Evolutionary conservation across 2,113 vertebrate species (phyloP), one percentile per base, ranked within the genome.

Genomic region (Macroglossus sobrinus): DNA sequence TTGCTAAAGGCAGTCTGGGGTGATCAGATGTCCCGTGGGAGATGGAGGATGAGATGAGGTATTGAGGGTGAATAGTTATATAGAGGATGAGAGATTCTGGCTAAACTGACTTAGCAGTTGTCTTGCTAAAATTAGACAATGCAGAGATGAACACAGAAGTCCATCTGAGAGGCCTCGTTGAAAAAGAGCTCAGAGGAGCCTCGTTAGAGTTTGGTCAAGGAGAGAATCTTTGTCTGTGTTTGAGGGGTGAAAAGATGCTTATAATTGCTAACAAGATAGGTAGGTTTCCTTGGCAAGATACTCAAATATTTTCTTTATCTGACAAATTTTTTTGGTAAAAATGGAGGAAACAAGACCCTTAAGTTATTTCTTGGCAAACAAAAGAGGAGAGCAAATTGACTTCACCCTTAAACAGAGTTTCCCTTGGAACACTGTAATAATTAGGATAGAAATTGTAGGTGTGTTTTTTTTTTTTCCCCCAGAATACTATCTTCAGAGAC

Each of bases 371-470:
- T 50, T 79, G 66, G 45, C 4, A 91, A 74, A 78, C 22, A 35
- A 97, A 95, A 38, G 30, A 93, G 35, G 38, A 92, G 43, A 7
- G 55, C 26, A 90, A 91, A 38, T 59, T 50, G 59, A 78, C 53
- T 93, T 95, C 35, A 35, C 14, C 10, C 7, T 84, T 66, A 78
- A 63, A 66, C 0, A 28, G 40, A 91, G 9, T 28, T 81, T 93
- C 15, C 22, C 76, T 64, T 12, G 11, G 50, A 85, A 71, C 3
- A 38, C 38, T 64, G 4, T 43, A 63, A 66, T 69, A 72, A 95
- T 85, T 93, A 93, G 21, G 86, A 6, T 53, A 88, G 19, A 89
- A 79, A 91, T 82, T 76, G 43, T 19, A 94, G 71, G 85, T 57
- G 45, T 66, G 57, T 43, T 50, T 50, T 50, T 63, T 43, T 50